Conservation (phyloP, 2,888 invertebrate genomes). For the Drosophila macrospina region DNA sequence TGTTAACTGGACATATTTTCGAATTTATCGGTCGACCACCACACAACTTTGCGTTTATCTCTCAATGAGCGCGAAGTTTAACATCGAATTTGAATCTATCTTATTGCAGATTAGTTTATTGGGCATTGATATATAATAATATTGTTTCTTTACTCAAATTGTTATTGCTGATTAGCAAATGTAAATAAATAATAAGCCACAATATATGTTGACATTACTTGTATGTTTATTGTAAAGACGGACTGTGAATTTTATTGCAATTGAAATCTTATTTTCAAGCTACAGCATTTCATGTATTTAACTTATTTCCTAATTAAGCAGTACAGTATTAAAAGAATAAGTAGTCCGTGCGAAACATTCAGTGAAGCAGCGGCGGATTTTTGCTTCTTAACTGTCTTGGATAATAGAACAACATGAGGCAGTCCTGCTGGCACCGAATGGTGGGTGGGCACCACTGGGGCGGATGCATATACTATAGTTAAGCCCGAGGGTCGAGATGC, state of each 20-base stretch:
- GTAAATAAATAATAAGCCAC: no score
- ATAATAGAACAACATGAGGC: constrained; percentile 38
- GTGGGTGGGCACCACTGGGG: constrained; percentile 1
- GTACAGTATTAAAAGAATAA: constrained; percentile 35
- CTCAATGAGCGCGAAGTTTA: background rate
- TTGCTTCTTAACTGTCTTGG: constrained; percentile 45
- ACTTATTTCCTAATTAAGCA: constrained; percentile 19
- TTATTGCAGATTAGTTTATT: no score
- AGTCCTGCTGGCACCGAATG: constrained; percentile 1
- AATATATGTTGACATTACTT: no score
- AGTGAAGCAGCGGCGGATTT: constrained; percentile 32
- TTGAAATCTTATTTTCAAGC: no score
- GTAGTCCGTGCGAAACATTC: constrained; percentile 22
- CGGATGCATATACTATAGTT: constrained; percentile 24
- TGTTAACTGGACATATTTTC: background rate
- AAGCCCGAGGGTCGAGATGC: background rate
- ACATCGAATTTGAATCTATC: background rate
- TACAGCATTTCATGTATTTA: background rate
- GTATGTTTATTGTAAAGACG: no score
- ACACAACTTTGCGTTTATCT: background rate
- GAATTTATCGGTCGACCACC: background rate
- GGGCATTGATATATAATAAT: no score
- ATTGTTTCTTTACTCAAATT: no score
- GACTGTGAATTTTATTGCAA: no score
- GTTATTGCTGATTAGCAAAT: no score